Base-by-base conservation (phyloP, 2,888 invertebrate genomes). In the Euspilapteryx auroguttella region DNA sequence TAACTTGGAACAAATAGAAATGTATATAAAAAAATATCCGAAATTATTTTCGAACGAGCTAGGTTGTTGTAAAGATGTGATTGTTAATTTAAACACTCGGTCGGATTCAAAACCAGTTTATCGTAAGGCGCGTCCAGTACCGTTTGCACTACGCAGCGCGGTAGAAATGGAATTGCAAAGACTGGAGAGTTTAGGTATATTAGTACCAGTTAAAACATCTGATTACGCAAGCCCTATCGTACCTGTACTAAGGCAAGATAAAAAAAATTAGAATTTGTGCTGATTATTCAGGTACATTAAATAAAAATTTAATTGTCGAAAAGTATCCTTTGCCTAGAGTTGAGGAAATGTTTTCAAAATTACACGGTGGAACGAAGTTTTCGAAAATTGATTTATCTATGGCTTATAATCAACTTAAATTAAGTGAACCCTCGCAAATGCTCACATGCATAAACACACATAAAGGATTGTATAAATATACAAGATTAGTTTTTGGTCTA, bases 241-340 rank as follows among this genome's bases (percentile, higher is more conserved):
- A 5, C 22, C 22, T 5, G 22, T 22, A 11, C 12, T 22, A 22
- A 22, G 12, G n/a, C 22, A 24, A 12, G 13, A 24, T 11, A n/a
- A 13, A 13, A 4, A 11, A 24, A 24, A 24, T 24, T 4, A 24
- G 12, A 11, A 6, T 24, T 11, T 11, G 12, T 9, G 24, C 12
- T 3, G 24, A 24, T 13, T 24, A 12, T 13, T 11, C 24, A 11
- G 12, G 12, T 8, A 24, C 24, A 9, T 5, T 24, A 4, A 24
- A 24, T 24, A 24, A 24, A 4, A 13, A 11, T 11, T 11, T 24
- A 9, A 9, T 12, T 11, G 9, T 24, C 12, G 12, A 24, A 4
- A 24, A 24, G 13, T 24, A 24, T 12, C 24, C 24, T 6, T 12
- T 24, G 24, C 24, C 24, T 24, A 11, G 24, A 12, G 13, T 12